A percentile compares a stretch with the other conserved stretches of the same genome.
These are phyloP conservation scores for Melanogrammus aeglefinus DNA, from an alignment of 2,797 vertebrate species.

Conservation along the genomic window DNA sequence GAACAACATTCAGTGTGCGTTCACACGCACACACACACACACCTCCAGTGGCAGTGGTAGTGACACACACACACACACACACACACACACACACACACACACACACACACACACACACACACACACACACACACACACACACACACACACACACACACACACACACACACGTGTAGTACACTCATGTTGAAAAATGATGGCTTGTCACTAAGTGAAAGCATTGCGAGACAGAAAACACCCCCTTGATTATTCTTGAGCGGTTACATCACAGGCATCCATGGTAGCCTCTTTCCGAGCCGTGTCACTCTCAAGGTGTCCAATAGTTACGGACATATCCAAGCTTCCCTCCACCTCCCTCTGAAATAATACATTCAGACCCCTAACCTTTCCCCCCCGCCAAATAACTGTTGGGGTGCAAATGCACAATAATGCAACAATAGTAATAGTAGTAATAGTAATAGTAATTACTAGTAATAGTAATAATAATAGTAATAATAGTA, in stretches of 20 bases:
- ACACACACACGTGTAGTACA: conserved; percentile 6
- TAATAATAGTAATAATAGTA: too few relatives aligned
- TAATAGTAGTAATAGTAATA: too few relatives aligned
- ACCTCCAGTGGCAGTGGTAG: too few relatives aligned
- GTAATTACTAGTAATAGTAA: too few relatives aligned
- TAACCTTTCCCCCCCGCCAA: too few relatives aligned
- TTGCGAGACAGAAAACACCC: conserved; percentile 17
- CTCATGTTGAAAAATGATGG: not conserved
- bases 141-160: conserved; percentile 7
- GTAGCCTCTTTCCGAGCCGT: not conserved
- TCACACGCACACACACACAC: not conserved
- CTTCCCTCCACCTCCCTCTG: not conserved
- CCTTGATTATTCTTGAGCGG: conserved; percentile 19
- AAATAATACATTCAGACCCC: not conserved
- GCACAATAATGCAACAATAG: too few relatives aligned
- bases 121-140: conserved; percentile 16
- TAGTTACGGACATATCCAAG: not conserved
- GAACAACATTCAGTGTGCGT: not conserved
- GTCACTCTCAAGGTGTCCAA: not conserved
- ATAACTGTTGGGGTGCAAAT: too few relatives aligned
- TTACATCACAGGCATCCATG: not conserved
- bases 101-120: not conserved
- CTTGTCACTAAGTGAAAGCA: conserved; percentile 12
- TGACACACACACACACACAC: conserved; percentile 13
- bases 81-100: conserved; percentile 7